Conservation (phyloP, 2,113 vertebrate genomes). For the Sigmodon hispidus region DNA sequence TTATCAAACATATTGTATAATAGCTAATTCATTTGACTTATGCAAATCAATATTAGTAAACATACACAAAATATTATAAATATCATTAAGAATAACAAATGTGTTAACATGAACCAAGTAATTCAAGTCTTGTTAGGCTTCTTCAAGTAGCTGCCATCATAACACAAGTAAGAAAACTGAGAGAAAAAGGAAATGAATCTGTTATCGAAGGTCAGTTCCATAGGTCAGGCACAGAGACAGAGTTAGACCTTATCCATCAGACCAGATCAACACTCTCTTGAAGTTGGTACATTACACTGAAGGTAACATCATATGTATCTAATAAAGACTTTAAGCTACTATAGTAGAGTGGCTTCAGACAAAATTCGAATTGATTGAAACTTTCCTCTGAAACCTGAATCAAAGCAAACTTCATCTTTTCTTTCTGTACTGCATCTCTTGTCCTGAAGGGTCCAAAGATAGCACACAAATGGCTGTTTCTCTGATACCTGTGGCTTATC, state of each 20-base stretch:
- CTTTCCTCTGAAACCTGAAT: constrained; percentile 74
- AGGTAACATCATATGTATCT: constrained; percentile 69
- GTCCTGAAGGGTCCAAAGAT: constrained; percentile 78
- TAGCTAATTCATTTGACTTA: not conserved
- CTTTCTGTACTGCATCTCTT: constrained; percentile 67
- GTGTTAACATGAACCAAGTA: not conserved
- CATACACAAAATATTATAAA: not conserved
- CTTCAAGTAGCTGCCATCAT: not conserved
- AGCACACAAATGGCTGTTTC: constrained; percentile 78
- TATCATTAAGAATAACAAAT: not conserved
- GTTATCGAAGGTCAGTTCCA: constrained; percentile 52
- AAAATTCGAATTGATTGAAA: constrained; percentile 79
- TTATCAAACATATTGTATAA: not conserved
- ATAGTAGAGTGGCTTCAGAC: constrained; percentile 74
- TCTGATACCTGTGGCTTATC: constrained; percentile 82
- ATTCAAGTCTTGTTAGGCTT: not conserved
- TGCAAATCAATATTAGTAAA: not conserved
- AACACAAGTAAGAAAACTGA: not conserved
- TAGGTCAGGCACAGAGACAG: constrained; percentile 16
- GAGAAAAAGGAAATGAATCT: constrained; percentile 23
- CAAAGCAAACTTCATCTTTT: constrained; percentile 74
- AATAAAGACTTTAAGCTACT: constrained; percentile 78
- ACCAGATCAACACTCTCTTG: constrained; percentile 51
- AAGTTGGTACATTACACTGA: constrained; percentile 72
- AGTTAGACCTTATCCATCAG: constrained; percentile 43